phyloP scores from a whole-genome alignment of 1,140 invertebrate genomes.

The Andrena cerasifolii region DNA sequence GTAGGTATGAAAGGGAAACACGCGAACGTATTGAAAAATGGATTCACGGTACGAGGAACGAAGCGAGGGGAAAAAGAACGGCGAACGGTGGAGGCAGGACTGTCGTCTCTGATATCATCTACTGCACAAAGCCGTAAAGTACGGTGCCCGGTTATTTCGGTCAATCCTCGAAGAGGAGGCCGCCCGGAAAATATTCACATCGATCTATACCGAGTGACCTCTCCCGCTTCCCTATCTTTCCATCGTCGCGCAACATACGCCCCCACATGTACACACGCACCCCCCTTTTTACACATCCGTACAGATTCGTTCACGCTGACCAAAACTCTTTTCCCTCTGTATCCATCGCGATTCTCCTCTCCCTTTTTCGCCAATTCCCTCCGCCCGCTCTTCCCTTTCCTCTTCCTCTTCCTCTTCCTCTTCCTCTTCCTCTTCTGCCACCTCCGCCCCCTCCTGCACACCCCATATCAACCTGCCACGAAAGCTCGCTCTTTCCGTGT shows the following conservation, averaged over 20 bases:
- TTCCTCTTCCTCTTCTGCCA: background rate
- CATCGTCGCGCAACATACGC: background rate
- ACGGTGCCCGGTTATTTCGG: conserved; percentile 67
- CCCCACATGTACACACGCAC: conserved; percentile 8
- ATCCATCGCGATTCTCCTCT: background rate
- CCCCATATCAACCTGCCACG: background rate
- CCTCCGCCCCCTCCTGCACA: background rate
- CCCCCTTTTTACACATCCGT: conserved; percentile 1
- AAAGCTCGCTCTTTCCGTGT: conserved; percentile 4
- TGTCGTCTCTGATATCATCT: conserved; percentile 52
- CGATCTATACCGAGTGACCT: conserved; percentile 64
- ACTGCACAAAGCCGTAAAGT: conserved; percentile 67
- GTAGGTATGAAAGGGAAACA: background rate
- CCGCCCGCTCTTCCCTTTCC: background rate
- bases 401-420: background rate
- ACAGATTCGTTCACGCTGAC: conserved; percentile 11
- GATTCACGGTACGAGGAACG: background rate
- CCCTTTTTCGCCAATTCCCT: background rate
- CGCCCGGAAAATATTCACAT: conserved; percentile 72
- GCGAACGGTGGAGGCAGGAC: conserved; percentile 20
- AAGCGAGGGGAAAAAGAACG: background rate
- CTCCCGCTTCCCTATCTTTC: conserved; percentile 17
- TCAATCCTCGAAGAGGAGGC: conserved; percentile 65
- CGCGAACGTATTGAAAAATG: conserved; percentile 20
- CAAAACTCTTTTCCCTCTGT: background rate